phyloP scores from a whole-genome alignment of 2,888 invertebrate genomes.

The Brassicogethes aeneus region DNA sequence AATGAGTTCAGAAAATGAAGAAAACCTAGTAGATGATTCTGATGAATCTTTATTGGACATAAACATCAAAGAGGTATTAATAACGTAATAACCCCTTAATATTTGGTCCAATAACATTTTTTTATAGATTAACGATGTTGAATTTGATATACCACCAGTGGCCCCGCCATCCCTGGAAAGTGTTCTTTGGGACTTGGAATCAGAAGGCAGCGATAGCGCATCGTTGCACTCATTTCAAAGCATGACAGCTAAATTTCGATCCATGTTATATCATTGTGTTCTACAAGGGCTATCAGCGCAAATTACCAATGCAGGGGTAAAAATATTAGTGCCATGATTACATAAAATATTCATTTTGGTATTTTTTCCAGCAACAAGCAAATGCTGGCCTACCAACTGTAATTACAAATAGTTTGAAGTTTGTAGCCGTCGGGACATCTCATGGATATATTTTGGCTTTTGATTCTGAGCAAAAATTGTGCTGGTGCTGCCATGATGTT shows the following conservation, averaged over 20 bases:
- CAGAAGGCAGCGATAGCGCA: conserved; percentile 50
- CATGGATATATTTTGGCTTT: conserved; percentile 86
- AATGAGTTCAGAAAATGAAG: conserved; percentile 37
- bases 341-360: neutral
- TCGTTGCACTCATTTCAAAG: conserved; percentile 47
- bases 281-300: conserved; percentile 87
- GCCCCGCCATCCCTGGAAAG: conserved; percentile 71
- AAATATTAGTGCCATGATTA: conserved; percentile 21
- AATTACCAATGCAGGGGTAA: conserved; percentile 74
- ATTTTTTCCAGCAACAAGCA: conserved; percentile 63
- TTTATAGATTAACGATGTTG: conserved; percentile 67
- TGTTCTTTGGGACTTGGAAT: conserved; percentile 67
- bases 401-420: conserved; percentile 63
- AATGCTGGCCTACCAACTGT: conserved; percentile 85
- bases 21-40: conserved; percentile 34
- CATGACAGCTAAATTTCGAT: conserved; percentile 45
- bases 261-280: conserved; percentile 68
- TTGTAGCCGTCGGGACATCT: conserved; percentile 88
- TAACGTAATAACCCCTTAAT: too few relatives aligned
- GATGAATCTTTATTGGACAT: conserved; percentile 37
- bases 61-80: conserved; percentile 35
- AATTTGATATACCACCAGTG: conserved; percentile 70
- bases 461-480: conserved; percentile 75
- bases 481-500: conserved; percentile 76
- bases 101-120: too few relatives aligned